Conservation (phyloP, 2,888 invertebrate genomes). For the Torymus tubicola region DNA sequence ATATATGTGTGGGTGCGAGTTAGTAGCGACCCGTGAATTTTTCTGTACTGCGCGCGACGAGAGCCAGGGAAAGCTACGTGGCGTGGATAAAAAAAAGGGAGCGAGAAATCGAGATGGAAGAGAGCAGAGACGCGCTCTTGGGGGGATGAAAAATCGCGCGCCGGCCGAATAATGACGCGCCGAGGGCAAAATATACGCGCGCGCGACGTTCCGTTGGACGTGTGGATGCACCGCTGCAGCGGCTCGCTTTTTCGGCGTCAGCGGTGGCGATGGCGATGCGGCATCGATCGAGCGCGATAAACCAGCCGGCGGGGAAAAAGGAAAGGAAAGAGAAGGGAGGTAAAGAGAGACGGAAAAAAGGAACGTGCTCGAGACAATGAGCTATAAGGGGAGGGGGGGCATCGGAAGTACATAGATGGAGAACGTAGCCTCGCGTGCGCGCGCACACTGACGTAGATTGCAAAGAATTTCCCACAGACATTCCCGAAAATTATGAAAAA, state of each 20-base stretch:
- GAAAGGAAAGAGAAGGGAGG: background rate
- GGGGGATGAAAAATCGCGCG: slow-evolving; percentile 49
- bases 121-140: slow-evolving; percentile 31
- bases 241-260: background rate
- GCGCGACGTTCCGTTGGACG: slow-evolving; percentile 21
- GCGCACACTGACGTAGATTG: slow-evolving; percentile 55
- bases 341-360: slow-evolving; percentile 5
- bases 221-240: slow-evolving; percentile 6
- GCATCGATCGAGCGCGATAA: slow-evolving; percentile 26
- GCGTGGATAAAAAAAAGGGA: too few species aligned
- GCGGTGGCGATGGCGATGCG: background rate
- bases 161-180: slow-evolving; percentile 23
- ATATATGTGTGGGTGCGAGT: too few species aligned
- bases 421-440: slow-evolving; percentile 51
- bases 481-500: slow-evolving; percentile 51
- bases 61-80: too few species aligned
- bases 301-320: background rate
- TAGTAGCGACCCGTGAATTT: slow-evolving; percentile 11
- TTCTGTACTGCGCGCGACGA: background rate
- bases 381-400: background rate
- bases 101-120: slow-evolving; percentile 15
- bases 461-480: slow-evolving; percentile 53
- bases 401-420: slow-evolving; percentile 3
- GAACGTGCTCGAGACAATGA: background rate
- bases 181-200: slow-evolving; percentile 19